A percentile compares a stretch with the other conserved stretches of the same genome.
These are phyloP conservation scores for Hippoglossus stenolepis DNA, from an alignment of 2,113 vertebrate genomes.

Conservation along the genomic window DNA sequence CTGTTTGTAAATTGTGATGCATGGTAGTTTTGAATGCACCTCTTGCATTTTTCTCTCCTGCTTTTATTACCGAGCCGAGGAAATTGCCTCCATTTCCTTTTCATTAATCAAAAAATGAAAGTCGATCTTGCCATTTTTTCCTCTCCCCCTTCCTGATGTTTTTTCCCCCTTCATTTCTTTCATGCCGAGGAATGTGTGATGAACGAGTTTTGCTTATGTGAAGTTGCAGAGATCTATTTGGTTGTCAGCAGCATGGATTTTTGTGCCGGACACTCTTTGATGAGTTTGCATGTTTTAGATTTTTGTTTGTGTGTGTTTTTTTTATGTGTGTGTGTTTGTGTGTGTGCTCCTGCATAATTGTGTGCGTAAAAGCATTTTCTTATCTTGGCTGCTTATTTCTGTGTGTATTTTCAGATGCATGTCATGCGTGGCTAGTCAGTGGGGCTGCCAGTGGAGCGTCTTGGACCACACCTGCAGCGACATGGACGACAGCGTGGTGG, in stretches of 20 bases:
- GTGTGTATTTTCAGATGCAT: slow-evolving; percentile 84
- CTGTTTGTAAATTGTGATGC: slow-evolving; percentile 81
- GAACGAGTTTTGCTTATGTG: slow-evolving; percentile 81
- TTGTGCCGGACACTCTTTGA: slow-evolving; percentile 61
- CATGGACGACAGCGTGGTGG: slow-evolving; percentile 61
- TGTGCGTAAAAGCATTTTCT: slow-evolving; percentile 16
- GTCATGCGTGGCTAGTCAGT: slow-evolving; percentile 90
- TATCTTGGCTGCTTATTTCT: slow-evolving; percentile 47
- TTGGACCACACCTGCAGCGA: slow-evolving; percentile 88
- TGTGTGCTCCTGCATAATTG: slow-evolving; percentile 73
- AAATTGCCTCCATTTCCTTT: slow-evolving; percentile 84
- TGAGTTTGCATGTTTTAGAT: slow-evolving; percentile 73
- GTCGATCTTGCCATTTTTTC: slow-evolving; percentile 69
- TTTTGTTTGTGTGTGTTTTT: slow-evolving; percentile 40
- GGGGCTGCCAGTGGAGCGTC: slow-evolving; percentile 93
- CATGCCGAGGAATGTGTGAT: slow-evolving; percentile 73
- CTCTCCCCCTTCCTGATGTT: slow-evolving; percentile 3
- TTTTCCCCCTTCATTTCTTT: slow-evolving; percentile 53
- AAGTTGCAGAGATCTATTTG: slow-evolving; percentile 78
- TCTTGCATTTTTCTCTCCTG: slow-evolving; percentile 64
- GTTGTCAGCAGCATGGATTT: slow-evolving; percentile 76
- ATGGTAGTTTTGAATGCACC: slow-evolving; percentile 75
- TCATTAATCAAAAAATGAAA: slow-evolving; percentile 84
- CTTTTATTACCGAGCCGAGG: slow-evolving; percentile 70
- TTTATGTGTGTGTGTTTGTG: neutral